These are phyloP conservation scores for Sturnus vulgaris DNA, from an alignment of 2,113 vertebrate species.

Conservation along the genomic window DNA sequence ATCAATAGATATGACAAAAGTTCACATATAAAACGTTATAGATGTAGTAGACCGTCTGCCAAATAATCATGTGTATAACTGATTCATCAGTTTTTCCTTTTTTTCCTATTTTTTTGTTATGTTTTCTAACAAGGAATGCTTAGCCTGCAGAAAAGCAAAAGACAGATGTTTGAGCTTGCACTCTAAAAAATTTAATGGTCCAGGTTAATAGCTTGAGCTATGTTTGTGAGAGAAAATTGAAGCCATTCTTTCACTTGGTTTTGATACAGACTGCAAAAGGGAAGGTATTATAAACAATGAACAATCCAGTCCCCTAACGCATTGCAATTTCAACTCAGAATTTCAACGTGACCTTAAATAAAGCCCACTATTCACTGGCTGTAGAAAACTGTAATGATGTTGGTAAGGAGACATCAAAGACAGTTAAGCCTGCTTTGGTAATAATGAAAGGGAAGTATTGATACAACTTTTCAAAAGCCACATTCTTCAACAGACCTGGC, in stretches of 20 bases:
- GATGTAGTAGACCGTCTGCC: neutral
- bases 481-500: slow-evolving; percentile 43
- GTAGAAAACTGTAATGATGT: neutral
- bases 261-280: slow-evolving; percentile 44
- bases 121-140: neutral
- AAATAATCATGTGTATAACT: neutral
- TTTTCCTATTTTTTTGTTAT: neutral
- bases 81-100: neutral
- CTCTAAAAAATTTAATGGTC: slow-evolving; percentile 36
- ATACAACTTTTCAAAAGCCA: slow-evolving; percentile 57
- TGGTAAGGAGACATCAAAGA: slow-evolving; percentile 46
- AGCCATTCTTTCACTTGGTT: slow-evolving; percentile 63
- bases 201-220: slow-evolving; percentile 68
- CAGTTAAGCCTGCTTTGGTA: slow-evolving; percentile 50
- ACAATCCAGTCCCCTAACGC: neutral
- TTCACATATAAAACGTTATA: neutral
- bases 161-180: slow-evolving; percentile 33
- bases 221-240: slow-evolving; percentile 67
- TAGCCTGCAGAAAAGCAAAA: slow-evolving; percentile 11
- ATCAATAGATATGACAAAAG: neutral
- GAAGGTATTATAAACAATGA: slow-evolving; percentile 63
- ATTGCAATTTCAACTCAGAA: slow-evolving; percentile 48
- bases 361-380: slow-evolving; percentile 17
- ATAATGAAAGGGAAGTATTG: slow-evolving; percentile 59
- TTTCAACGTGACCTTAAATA: slow-evolving; percentile 52